phyloP scores from a whole-genome alignment of 2,797 vertebrate species.

The Enteromius paludinosus region DNA sequence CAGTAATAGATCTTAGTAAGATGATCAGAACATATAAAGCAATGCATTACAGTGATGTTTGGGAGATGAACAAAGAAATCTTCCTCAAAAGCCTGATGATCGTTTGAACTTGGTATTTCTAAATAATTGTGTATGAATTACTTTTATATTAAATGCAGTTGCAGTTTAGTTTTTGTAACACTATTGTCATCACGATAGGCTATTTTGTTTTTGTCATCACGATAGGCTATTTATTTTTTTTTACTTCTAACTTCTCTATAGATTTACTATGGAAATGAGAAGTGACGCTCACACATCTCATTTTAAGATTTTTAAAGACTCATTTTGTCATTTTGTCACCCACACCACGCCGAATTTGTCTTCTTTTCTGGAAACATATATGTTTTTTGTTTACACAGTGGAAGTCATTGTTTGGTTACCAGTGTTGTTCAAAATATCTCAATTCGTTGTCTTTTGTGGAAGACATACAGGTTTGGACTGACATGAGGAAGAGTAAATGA shows the following conservation, averaged over 20 bases:
- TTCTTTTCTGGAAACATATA: not conserved
- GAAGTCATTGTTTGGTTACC: not conserved
- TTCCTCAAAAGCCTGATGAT: not conserved
- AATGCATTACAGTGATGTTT: not conserved
- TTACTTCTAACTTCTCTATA: no score
- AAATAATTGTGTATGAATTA: not conserved
- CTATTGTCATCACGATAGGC: not conserved
- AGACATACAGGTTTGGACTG: not conserved
- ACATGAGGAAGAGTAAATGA: not conserved
- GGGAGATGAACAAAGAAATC: not conserved
- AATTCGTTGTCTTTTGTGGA: not conserved
- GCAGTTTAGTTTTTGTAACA: not conserved
- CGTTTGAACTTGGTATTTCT: not conserved
- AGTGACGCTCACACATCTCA: not conserved
- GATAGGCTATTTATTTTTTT: not conserved
- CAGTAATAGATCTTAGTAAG: not conserved
- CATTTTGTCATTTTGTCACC: not conserved
- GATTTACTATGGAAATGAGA: not conserved
- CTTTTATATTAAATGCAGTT: not conserved
- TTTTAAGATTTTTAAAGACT: not conserved
- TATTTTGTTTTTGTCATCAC: not conserved
- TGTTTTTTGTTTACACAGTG: not conserved
- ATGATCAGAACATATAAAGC: not conserved
- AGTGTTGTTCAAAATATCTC: not conserved
- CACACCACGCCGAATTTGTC: not conserved